Evolutionary conservation across 2,113 vertebrate genomes (phyloP), one percentile per base, ranked within the genome.

Genomic region (Rattus norvegicus): DNA sequence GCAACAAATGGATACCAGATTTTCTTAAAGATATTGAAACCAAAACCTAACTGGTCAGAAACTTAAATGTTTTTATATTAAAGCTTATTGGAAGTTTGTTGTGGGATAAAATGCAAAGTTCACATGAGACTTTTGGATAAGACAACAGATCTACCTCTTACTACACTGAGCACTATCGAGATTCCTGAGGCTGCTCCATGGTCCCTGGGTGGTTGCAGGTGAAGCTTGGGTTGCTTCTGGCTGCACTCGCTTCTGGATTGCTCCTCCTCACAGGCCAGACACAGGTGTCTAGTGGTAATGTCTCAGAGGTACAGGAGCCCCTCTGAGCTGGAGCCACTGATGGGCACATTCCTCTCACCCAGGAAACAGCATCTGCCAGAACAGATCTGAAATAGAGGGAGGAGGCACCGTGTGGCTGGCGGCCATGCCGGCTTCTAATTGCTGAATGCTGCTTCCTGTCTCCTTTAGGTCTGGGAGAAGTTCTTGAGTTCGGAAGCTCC

Each of bases 381-480:
- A 3, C 2, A 4, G 1, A 24, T 19, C 28, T 19, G 69, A 4
- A 24, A 19, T 20, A 1, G 43, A 28, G 28, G 10, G 4, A 0
- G 4, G 12, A 12, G 30, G 26, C 6, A 5, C 39, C 0, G 0
- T 1, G 10, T 1, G 11, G 47, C 39, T 24, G 1, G 1, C 0
- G 16, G 2, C 10, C 14, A n/a, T 73, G 49, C 36, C 26, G n/a
- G 39, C 69, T 80, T 72, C 91, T 81, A 0, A 1, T 20, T 17
- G 22, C 5, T 22, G 10, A 36, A 5, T 28, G 0, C 0, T 14
- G 0, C 30, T 59, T 95, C 89, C 76, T 89, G 49, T 56, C 96
- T 92, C 63, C 83, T 67, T 22, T 72, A 99, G 99, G 99, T 99
- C 76, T 99, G 99, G 99, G 98, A 99, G 95, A 98, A 97, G 97